Evolutionary conservation across 92 coral and sea anemone genomes (phyloP).

Genomic region (Zoanthus sansibaricus): DNA sequence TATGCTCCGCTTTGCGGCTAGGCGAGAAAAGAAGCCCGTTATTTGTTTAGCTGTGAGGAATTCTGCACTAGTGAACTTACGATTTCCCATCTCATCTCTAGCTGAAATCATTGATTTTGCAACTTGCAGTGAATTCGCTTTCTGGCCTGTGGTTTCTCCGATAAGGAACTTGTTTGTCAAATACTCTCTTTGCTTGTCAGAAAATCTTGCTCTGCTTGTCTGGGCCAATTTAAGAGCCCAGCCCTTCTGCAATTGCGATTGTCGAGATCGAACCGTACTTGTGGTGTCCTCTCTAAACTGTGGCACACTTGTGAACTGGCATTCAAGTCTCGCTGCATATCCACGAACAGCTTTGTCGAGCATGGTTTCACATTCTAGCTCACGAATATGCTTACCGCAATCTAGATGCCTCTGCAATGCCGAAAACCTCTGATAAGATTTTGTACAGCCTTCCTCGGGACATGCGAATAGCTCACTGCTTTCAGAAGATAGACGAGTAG

Average conservation of each 20-base stretch:
- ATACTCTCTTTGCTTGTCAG: neutral
- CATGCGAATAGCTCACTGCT: slow-evolving; percentile 40
- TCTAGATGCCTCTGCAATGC: slow-evolving; percentile 47
- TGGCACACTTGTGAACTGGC: slow-evolving; percentile 50
- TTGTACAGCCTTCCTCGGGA: slow-evolving; percentile 52
- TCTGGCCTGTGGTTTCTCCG: no score
- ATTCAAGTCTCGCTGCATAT: slow-evolving; percentile 57
- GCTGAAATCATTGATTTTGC: neutral
- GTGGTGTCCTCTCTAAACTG: slow-evolving; percentile 31
- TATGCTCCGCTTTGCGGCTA: slow-evolving; percentile 60
- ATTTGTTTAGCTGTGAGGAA: no score
- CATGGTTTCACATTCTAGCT: slow-evolving; percentile 61
- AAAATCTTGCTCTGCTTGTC: slow-evolving; percentile 49
- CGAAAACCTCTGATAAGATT: slow-evolving; percentile 46
- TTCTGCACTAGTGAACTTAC: no score
- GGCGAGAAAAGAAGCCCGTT: neutral
- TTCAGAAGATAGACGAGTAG: slow-evolving; percentile 21
- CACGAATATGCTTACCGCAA: slow-evolving; percentile 57
- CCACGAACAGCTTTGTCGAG: slow-evolving; percentile 59
- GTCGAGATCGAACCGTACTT: slow-evolving; percentile 18
- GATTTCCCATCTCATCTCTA: no score
- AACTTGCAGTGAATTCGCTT: slow-evolving; percentile 18
- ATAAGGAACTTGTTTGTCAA: no score
- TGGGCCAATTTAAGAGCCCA: slow-evolving; percentile 55
- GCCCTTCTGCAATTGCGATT: slow-evolving; percentile 46